phyloP scores from a whole-genome alignment of 2,113 vertebrate genomes.

The Synodontis membranacea region DNA sequence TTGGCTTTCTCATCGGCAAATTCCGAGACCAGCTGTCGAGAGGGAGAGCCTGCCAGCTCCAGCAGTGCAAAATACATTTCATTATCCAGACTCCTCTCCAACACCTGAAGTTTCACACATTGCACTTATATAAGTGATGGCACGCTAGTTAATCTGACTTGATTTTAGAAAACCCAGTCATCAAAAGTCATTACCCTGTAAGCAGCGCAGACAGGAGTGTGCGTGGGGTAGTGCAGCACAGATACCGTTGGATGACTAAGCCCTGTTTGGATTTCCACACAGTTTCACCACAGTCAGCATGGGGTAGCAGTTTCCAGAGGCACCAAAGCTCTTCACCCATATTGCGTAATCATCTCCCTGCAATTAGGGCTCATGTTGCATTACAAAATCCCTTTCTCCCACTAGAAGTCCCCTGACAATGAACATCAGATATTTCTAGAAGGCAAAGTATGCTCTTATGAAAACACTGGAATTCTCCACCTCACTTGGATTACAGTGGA shows the following conservation, averaged over 20 bases:
- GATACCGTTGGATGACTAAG: slow-evolving; percentile 34
- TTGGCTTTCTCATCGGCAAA: slow-evolving; percentile 20
- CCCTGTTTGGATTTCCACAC: slow-evolving; percentile 59
- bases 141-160: not conserved
- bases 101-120: slow-evolving; percentile 8
- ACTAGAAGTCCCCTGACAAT: slow-evolving; percentile 40
- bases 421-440: slow-evolving; percentile 54
- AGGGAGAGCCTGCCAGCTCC: slow-evolving; percentile 46
- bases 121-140: not conserved
- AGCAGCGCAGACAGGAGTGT: not conserved
- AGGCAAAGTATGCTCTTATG: slow-evolving; percentile 46
- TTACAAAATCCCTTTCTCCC: slow-evolving; percentile 31
- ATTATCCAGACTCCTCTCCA: slow-evolving; percentile 37
- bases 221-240: not conserved
- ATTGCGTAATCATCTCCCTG: slow-evolving; percentile 61
- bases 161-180: not conserved
- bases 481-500: slow-evolving; percentile 63
- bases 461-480: slow-evolving; percentile 62
- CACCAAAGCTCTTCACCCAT: slow-evolving; percentile 55
- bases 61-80: slow-evolving; percentile 23
- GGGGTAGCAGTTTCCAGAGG: slow-evolving; percentile 54
- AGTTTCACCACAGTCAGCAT: slow-evolving; percentile 63
- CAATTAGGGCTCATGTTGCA: slow-evolving; percentile 54
- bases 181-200: not conserved
- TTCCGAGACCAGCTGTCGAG: slow-evolving; percentile 57